These are phyloP conservation scores for Junonia oenone DNA, from an alignment of 2,888 invertebrate genomes.

Conservation along the genomic window DNA sequence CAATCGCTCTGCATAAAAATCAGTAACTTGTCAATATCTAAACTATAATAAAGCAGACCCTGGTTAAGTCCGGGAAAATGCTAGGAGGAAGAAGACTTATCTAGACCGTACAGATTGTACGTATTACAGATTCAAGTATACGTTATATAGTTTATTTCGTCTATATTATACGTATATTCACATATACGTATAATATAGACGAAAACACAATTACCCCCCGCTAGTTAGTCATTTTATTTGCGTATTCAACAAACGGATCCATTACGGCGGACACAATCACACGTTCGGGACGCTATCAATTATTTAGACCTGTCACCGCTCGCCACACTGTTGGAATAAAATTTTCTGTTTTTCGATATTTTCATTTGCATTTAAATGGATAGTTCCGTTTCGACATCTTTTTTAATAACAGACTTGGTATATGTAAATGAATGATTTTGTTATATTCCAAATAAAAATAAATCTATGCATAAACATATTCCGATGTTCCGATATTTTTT, in stretches of 20 bases:
- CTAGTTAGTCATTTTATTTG: conserved; percentile 13
- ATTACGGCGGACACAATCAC: conserved; percentile 19
- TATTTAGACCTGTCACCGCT: conserved; percentile 24
- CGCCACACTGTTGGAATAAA: conserved; percentile 9
- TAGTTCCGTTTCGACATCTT: conserved; percentile 6
- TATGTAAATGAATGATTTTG: background rate
- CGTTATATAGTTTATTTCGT: too few relatives aligned
- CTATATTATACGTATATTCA: background rate
- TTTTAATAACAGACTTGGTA: too few relatives aligned
- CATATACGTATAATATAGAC: too few relatives aligned
- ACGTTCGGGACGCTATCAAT: conserved; percentile 24
- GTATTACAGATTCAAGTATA: too few relatives aligned
- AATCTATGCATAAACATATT: too few relatives aligned
- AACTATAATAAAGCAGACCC: too few relatives aligned
- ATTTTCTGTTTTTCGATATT: conserved; percentile 13
- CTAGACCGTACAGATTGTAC: too few relatives aligned
- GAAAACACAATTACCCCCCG: background rate
- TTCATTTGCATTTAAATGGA: conserved; percentile 19
- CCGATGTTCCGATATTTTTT: too few relatives aligned
- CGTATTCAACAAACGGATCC: conserved; percentile 7
- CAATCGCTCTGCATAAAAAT: too few relatives aligned
- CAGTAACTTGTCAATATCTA: too few relatives aligned
- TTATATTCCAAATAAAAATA: background rate
- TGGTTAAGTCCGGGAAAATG: too few relatives aligned
- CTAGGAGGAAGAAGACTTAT: too few relatives aligned